Evolutionary conservation across 2,888 invertebrate genomes (phyloP).

Genomic region (Agrochola lota): DNA sequence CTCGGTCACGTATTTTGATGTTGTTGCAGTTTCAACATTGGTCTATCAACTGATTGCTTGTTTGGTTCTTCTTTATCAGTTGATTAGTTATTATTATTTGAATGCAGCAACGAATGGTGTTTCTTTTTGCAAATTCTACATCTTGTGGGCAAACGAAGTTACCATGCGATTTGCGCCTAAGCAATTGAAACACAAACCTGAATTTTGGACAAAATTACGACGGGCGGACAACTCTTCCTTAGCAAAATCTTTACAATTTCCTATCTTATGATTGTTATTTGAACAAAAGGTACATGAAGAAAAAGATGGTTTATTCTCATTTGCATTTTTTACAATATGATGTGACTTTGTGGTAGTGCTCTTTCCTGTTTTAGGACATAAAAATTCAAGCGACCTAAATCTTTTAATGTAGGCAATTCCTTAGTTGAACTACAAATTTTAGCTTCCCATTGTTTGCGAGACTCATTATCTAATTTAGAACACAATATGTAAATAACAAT

Average conservation of each 20-base stretch:
- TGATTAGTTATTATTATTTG: neutral
- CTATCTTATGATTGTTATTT: slow-evolving; percentile 2
- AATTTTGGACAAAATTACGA: slow-evolving; percentile 4
- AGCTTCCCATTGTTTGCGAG: too few relatives aligned
- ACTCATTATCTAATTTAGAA: too few relatives aligned
- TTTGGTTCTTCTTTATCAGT: neutral
- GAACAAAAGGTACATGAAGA: neutral
- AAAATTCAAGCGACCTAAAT: too few relatives aligned
- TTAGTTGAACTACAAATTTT: too few relatives aligned
- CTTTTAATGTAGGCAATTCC: too few relatives aligned
- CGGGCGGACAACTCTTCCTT: too few relatives aligned
- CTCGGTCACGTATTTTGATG: slow-evolving; percentile 3
- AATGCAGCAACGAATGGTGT: slow-evolving; percentile 6
- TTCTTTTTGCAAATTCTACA: slow-evolving; percentile 8
- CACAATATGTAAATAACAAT: too few relatives aligned
- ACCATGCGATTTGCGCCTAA: slow-evolving; percentile 10
- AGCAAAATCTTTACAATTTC: neutral
- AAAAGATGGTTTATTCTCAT: too few relatives aligned
- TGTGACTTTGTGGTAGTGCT: too few relatives aligned
- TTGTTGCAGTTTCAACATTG: slow-evolving; percentile 1
- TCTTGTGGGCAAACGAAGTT: slow-evolving; percentile 5
- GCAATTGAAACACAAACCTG: slow-evolving; percentile 12
- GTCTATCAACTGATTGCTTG: slow-evolving; percentile 8
- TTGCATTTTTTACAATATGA: too few relatives aligned
- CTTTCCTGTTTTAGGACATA: too few relatives aligned